Percentiles rank a stretch among this genome's conserved stretches.
phyloP scores from a whole-genome alignment of 37 sponge, comb jelly and placozoan genomes.

The Crambe crambe region DNA sequence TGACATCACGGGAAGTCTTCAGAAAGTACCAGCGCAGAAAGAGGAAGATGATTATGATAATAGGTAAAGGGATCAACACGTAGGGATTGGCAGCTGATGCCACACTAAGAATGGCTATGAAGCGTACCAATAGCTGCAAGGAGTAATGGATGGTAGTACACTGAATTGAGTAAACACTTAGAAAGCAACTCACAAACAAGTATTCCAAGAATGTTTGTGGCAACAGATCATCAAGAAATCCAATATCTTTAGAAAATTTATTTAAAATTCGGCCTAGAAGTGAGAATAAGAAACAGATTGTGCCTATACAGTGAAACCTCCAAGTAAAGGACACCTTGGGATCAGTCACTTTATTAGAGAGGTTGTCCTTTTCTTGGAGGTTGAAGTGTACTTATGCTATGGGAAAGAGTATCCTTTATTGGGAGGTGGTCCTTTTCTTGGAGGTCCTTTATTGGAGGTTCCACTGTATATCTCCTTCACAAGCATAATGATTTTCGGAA shows the following conservation, averaged over 20 bases:
- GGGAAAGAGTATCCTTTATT: no score
- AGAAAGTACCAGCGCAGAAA: constrained; percentile 58
- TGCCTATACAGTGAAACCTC: no score
- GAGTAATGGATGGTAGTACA: not conserved
- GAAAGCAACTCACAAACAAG: constrained; percentile 24
- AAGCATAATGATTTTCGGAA: not conserved
- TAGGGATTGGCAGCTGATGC: constrained; percentile 56
- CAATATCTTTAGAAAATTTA: constrained; percentile 80
- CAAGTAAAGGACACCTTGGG: no score
- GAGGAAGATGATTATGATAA: constrained; percentile 41
- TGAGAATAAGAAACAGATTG: no score
- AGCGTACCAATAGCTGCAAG: constrained; percentile 51
- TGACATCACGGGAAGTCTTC: constrained; percentile 64
- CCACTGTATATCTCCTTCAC: not conserved
- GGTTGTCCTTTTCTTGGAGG: no score
- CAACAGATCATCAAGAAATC: constrained; percentile 71
- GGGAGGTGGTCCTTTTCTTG: no score
- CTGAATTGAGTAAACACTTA: not conserved
- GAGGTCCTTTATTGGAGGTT: no score
- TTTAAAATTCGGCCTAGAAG: constrained; percentile 66
- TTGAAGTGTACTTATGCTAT: no score
- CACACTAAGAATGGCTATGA: constrained; percentile 47
- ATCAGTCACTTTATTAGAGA: no score
- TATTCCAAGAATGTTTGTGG: constrained; percentile 49
- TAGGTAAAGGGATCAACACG: constrained; percentile 36